Conservation (phyloP, 92 coral and sea anemone genomes). For the Zoanthus gigantus region DNA sequence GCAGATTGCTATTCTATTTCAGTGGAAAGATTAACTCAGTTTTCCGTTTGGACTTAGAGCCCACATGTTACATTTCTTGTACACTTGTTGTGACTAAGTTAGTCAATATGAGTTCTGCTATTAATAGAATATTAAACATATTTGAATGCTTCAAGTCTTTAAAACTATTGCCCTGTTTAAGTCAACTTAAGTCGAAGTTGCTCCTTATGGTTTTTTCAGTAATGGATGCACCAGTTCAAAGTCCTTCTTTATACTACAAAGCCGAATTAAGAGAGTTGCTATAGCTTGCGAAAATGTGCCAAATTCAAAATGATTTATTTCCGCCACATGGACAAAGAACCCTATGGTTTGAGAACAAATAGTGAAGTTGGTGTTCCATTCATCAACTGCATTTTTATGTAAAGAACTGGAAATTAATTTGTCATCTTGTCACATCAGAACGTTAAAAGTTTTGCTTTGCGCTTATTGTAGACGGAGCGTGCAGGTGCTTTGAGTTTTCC, state of each 20-base stretch:
- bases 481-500: not conserved
- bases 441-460: not conserved
- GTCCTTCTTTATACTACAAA: not conserved
- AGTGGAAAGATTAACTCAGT: too few relatives aligned
- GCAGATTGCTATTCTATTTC: too few relatives aligned
- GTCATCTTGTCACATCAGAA: constrained; percentile 45
- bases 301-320: constrained; percentile 33
- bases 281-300: constrained; percentile 8
- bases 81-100: too few relatives aligned
- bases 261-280: not conserved
- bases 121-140: not conserved
- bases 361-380: constrained; percentile 36
- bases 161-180: not conserved
- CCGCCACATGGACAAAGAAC: constrained; percentile 41
- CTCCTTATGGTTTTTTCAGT: too few relatives aligned
- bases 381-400: constrained; percentile 10
- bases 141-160: not conserved
- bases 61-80: too few relatives aligned
- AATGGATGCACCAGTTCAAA: too few relatives aligned
- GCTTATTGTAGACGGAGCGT: not conserved
- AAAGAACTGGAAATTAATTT: constrained; percentile 37
- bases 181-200: too few relatives aligned
- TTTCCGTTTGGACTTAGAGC: too few relatives aligned
- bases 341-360: constrained; percentile 29
- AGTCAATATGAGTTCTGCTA: too few relatives aligned